Evolutionary conservation across 64 coral and sea anemone genomes (phyloP).

Genomic region (Montipora sp.): DNA sequence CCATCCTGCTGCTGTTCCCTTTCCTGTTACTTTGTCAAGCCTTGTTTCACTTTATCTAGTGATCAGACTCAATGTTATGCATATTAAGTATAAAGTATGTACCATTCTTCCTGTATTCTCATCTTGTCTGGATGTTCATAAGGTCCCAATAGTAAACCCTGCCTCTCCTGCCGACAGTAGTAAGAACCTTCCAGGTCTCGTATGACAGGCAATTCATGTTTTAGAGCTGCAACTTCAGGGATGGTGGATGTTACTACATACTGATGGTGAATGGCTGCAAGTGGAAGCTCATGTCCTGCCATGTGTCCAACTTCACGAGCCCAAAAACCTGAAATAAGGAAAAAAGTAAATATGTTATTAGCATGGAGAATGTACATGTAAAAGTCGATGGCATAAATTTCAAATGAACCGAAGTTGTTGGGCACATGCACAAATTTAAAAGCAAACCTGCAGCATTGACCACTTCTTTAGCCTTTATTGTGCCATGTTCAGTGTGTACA

Average conservation of each 20-base stretch:
- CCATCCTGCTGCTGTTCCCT: too few relatives aligned
- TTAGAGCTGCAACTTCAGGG: slow-evolving; percentile 87
- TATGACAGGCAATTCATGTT: slow-evolving; percentile 87
- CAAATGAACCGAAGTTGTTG: too few relatives aligned
- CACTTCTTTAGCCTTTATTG: slow-evolving; percentile 88
- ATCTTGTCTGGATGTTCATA: slow-evolving; percentile 90
- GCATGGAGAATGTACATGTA: too few relatives aligned
- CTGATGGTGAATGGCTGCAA: slow-evolving; percentile 92
- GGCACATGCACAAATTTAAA: neutral
- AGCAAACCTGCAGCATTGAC: slow-evolving; percentile 92
- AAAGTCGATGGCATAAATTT: too few relatives aligned
- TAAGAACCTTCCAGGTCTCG: slow-evolving; percentile 90
- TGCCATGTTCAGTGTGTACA: slow-evolving; percentile 87
- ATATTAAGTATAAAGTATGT: neutral
- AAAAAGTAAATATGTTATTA: neutral
- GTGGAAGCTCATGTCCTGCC: slow-evolving; percentile 81
- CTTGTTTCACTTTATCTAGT: too few relatives aligned
- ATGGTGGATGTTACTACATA: slow-evolving; percentile 90
- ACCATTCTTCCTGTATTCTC: slow-evolving; percentile 94
- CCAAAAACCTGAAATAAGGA: slow-evolving; percentile 76
- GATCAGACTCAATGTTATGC: too few relatives aligned
- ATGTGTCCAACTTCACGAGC: slow-evolving; percentile 88
- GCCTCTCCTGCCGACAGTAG: slow-evolving; percentile 81
- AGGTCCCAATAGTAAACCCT: slow-evolving; percentile 85
- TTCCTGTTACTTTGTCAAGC: too few relatives aligned